Base-by-base conservation (phyloP, 2,113 vertebrate genomes). In the Synodontis membranacea region DNA sequence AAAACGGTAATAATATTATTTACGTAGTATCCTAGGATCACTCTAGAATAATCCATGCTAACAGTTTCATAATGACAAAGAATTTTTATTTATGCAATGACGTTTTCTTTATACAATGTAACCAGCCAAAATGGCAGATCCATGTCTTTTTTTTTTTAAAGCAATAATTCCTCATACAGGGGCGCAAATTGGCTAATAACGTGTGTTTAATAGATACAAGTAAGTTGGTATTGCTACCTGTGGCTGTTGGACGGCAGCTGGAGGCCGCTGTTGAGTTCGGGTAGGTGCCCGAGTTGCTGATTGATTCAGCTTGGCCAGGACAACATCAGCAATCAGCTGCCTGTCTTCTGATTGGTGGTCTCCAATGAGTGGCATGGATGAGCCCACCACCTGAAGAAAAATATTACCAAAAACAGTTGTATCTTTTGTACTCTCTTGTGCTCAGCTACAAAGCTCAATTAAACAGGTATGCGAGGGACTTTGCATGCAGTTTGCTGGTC, bases 281-380 rank as follows among this genome's bases (percentile, higher is more conserved):
- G 92, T 89, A 37, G 96, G 94, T 86, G 96, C 90, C 50, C 90
- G 92, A 80, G 91, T 90, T 84, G 96, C 87, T 25, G 92, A 92
- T 91, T 97, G 96, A 94, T 96, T 98, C 97, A 99, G 98, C 92
- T 96, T 98, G 91, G 91, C 93, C 93, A 98, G 72, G 8, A 99
- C 96, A 64, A 99, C 93, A 2, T 99, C 97, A 0, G 97, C 95
- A 90, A 99, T 98, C 83, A 98, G 96, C 90, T 98, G 97, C 84
- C 96, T 95, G 93, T 99, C 98, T 84, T 99, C 98, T 1, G 91
- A 91, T 91, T 99, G 98, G 93, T 99, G 97, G 84, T 99, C 98
- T 8, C 98, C 98, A 0, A 99, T 97, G 90, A 99, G 92, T 52
- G 96, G 98, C 97, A 99, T 97, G 44, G 98, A 96, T 58, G 97